Evolutionary conservation across 2,888 invertebrate species (phyloP).

Genomic region (Mythimna impura): DNA sequence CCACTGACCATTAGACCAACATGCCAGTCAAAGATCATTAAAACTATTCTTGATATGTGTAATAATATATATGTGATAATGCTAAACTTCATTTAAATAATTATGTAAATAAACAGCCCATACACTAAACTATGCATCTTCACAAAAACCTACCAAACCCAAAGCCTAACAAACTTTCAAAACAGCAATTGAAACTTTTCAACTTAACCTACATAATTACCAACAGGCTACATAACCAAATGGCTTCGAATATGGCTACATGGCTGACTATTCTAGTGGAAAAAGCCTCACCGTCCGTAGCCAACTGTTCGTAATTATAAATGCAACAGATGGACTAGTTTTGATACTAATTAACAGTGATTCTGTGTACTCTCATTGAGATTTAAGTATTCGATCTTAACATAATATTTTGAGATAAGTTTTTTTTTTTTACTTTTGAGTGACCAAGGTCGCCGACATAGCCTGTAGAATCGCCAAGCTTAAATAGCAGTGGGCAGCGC

Average conservation of each 20-base stretch:
- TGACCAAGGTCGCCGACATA: too few relatives aligned
- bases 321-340: slow-evolving; percentile 68
- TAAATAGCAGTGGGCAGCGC: too few relatives aligned
- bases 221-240: slow-evolving; percentile 2
- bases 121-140: background rate
- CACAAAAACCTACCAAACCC: background rate
- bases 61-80: too few relatives aligned
- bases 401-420: too few relatives aligned
- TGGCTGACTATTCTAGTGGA: slow-evolving; percentile 12
- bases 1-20: too few relatives aligned
- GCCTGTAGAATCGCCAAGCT: too few relatives aligned
- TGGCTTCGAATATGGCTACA: background rate
- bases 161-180: slow-evolving; percentile 3
- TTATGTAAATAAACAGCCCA: background rate
- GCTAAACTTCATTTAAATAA: too few relatives aligned
- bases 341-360: slow-evolving; percentile 70
- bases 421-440: too few relatives aligned
- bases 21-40: too few relatives aligned
- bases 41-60: too few relatives aligned
- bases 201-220: slow-evolving; percentile 4
- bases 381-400: background rate
- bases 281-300: slow-evolving; percentile 30
- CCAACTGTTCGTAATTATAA: slow-evolving; percentile 61
- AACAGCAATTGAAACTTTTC: slow-evolving; percentile 16
- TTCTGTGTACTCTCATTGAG: slow-evolving; percentile 50